Evolutionary conservation across 2,797 vertebrate species (phyloP).

Genomic region (Notamacropus eugenii): DNA sequence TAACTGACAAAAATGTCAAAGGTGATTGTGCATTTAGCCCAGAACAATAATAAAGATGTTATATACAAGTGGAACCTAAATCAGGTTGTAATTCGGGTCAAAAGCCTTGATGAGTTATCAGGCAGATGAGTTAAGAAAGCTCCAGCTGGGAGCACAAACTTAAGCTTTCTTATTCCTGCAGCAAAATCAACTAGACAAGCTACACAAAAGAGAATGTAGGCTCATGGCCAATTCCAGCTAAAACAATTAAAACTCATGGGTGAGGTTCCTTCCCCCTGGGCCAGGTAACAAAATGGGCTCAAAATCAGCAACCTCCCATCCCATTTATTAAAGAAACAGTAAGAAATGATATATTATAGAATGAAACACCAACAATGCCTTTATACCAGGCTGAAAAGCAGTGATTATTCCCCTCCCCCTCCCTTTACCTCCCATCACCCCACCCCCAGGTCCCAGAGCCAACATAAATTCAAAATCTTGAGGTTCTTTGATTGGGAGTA

Average conservation of each 20-base stretch:
- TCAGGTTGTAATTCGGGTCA: background rate
- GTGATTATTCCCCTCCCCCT: constrained; percentile 71
- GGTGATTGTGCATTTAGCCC: constrained; percentile 8
- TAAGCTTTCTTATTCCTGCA: constrained; percentile 33
- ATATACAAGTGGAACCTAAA: background rate
- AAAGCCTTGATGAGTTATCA: constrained; percentile 34
- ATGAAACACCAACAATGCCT: constrained; percentile 75
- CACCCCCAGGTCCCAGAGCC: constrained; percentile 48
- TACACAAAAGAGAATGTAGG: constrained; percentile 8
- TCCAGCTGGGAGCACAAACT: constrained; percentile 31
- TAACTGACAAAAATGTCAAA: constrained; percentile 1
- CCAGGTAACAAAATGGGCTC: constrained; percentile 53
- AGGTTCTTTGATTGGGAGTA: constrained; percentile 78
- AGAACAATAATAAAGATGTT: background rate
- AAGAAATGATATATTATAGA: constrained; percentile 79
- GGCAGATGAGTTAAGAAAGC: constrained; percentile 19
- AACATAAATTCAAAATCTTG: constrained; percentile 69
- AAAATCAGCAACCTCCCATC: constrained; percentile 62
- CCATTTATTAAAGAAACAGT: constrained; percentile 82
- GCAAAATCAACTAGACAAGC: constrained; percentile 16
- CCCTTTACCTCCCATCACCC: constrained; percentile 37
- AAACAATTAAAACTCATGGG: constrained; percentile 38
- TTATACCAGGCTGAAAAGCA: constrained; percentile 73
- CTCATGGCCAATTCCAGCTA: background rate
- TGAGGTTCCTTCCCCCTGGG: constrained; percentile 4